These are phyloP conservation scores for Ecliptopera silaceata DNA, from an alignment of 2,888 invertebrate genomes.

Conservation along the genomic window DNA sequence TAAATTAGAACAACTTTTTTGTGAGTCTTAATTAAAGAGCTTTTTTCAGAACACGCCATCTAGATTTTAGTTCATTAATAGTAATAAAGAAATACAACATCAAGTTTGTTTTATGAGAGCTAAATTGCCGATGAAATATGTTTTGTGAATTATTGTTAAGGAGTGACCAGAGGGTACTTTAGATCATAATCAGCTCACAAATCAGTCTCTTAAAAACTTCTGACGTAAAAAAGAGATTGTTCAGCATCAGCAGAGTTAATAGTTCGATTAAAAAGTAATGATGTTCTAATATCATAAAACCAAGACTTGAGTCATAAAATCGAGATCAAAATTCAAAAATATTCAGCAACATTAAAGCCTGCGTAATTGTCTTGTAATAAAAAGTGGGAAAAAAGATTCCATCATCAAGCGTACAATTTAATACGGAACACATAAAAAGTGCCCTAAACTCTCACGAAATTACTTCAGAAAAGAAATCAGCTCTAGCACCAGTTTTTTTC, in stretches of 20 bases:
- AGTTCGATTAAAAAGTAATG: conserved; percentile 16
- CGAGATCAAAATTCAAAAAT: conserved; percentile 22
- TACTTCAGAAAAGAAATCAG: conserved; percentile 44
- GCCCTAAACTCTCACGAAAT: conserved; percentile 62
- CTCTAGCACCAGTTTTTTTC: conserved; percentile 1
- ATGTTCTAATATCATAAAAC: conserved; percentile 16
- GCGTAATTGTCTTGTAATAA: conserved; percentile 28
- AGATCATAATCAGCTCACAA: not conserved
- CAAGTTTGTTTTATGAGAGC: no score
- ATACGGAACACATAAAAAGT: conserved; percentile 60
- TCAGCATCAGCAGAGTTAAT: not conserved
- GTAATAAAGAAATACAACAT: no score
- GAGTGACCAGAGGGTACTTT: not conserved
- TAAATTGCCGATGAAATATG: no score
- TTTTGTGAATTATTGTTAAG: not conserved
- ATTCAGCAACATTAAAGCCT: conserved; percentile 22
- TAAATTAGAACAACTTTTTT: not conserved
- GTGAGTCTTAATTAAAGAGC: no score
- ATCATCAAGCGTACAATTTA: conserved; percentile 55
- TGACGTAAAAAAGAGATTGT: not conserved
- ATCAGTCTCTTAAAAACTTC: not conserved
- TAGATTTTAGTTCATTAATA: no score
- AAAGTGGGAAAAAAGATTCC: conserved; percentile 44
- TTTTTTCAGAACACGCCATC: no score
- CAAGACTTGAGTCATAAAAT: conserved; percentile 20